Percentiles rank a stretch among this genome's conserved stretches.
phyloP scores from a whole-genome alignment of 2,113 vertebrate species.

The Hyperopisus bebe region DNA sequence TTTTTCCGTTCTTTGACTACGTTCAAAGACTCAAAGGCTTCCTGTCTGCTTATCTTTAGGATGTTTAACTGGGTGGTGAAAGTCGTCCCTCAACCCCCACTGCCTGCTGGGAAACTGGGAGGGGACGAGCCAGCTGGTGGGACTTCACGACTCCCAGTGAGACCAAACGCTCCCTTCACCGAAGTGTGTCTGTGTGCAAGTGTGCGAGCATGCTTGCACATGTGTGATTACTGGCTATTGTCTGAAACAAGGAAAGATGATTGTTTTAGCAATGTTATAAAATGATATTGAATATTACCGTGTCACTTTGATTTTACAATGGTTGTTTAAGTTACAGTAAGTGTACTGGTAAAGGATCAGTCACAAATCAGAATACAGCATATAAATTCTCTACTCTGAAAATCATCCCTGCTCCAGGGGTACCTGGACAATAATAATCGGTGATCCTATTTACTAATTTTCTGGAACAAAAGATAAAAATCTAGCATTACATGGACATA shows the following conservation, averaged over 20 bases:
- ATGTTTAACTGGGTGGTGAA: slow-evolving; percentile 53
- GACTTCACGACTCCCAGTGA: slow-evolving; percentile 17
- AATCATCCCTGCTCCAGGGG: neutral
- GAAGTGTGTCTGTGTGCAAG: neutral
- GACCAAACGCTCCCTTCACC: neutral
- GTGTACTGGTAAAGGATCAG: neutral
- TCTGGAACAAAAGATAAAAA: neutral
- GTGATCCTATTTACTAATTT: neutral
- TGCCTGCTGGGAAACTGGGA: slow-evolving; percentile 17
- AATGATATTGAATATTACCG: neutral
- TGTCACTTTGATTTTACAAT: neutral
- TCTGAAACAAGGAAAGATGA: neutral
- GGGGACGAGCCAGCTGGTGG: slow-evolving; percentile 2
- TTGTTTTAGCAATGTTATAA: neutral
- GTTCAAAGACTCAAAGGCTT: neutral
- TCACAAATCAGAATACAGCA: neutral
- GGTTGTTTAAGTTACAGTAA: neutral
- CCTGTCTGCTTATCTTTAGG: slow-evolving; percentile 28
- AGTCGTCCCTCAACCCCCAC: slow-evolving; percentile 41
- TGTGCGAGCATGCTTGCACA: neutral
- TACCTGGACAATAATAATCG: neutral
- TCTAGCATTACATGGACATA: neutral
- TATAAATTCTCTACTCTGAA: neutral
- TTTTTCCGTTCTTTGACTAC: neutral
- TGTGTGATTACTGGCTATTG: neutral